phyloP scores from a whole-genome alignment of 2,888 invertebrate genomes.

The Drosophila neonasuta region DNA sequence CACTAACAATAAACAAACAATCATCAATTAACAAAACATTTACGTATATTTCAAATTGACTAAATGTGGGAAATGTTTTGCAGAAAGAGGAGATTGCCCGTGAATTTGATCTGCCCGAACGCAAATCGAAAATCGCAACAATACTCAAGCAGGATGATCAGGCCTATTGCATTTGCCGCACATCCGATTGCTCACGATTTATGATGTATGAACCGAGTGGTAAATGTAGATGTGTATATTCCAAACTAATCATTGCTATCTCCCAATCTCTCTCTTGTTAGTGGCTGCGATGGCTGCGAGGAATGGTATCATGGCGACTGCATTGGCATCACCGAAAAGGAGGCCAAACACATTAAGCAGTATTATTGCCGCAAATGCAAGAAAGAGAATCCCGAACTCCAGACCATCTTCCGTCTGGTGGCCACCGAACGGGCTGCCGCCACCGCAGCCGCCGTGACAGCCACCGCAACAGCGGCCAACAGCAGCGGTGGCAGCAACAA shows the following conservation, averaged over 20 bases:
- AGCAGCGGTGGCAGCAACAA: slow-evolving; percentile 7
- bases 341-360: slow-evolving; percentile 95
- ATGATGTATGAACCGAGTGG: slow-evolving; percentile 88
- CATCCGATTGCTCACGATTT: slow-evolving; percentile 95
- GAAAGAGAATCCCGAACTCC: slow-evolving; percentile 91
- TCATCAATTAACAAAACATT: background rate
- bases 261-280: slow-evolving; percentile 73
- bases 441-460: slow-evolving; percentile 21
- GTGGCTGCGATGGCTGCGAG: slow-evolving; percentile 97
- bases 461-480: slow-evolving; percentile 34
- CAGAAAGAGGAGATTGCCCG: slow-evolving; percentile 93
- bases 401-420: slow-evolving; percentile 83
- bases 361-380: slow-evolving; percentile 95
- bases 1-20: background rate
- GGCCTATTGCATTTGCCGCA: slow-evolving; percentile 96
- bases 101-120: slow-evolving; percentile 93
- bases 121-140: slow-evolving; percentile 94
- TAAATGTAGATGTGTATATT: too few species aligned
- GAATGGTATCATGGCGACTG: slow-evolving; percentile 99
- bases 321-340: slow-evolving; percentile 95
- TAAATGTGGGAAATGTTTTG: slow-evolving; percentile 9
- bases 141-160: slow-evolving; percentile 94
- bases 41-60: background rate
- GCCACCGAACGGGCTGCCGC: slow-evolving; percentile 72
- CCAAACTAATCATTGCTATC: too few species aligned